These are phyloP conservation scores for Apteryx owenii DNA, from an alignment of 2,113 vertebrate genomes.

Conservation along the genomic window DNA sequence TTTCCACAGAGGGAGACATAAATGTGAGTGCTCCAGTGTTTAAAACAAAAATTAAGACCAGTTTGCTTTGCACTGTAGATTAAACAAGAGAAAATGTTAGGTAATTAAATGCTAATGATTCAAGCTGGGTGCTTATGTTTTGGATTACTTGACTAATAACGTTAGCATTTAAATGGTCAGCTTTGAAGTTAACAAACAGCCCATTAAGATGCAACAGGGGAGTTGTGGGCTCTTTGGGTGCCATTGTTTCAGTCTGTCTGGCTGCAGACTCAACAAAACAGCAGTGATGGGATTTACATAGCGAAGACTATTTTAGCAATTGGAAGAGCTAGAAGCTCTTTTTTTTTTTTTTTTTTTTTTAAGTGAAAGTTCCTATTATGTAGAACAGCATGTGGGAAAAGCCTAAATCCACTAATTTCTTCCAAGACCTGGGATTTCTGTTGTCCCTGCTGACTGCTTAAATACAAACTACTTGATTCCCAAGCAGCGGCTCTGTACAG, in stretches of 20 bases:
- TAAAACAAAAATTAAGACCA: slow-evolving; percentile 29
- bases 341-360: not conserved
- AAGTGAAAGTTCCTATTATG: slow-evolving; percentile 61
- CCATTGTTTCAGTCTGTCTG: slow-evolving; percentile 70
- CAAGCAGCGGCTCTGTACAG: slow-evolving; percentile 46
- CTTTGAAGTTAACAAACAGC: slow-evolving; percentile 75
- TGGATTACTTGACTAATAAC: slow-evolving; percentile 66
- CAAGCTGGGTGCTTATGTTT: slow-evolving; percentile 70
- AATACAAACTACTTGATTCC: slow-evolving; percentile 67
- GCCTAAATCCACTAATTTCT: slow-evolving; percentile 66
- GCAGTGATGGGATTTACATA: slow-evolving; percentile 70
- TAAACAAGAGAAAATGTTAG: slow-evolving; percentile 62
- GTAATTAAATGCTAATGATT: slow-evolving; percentile 71
- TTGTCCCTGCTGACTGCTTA: slow-evolving; percentile 59
- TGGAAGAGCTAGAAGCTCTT: slow-evolving; percentile 35
- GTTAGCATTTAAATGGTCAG: slow-evolving; percentile 76
- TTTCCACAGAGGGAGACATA: not conserved
- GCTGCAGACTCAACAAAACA: slow-evolving; percentile 61
- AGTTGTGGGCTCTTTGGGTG: slow-evolving; percentile 63
- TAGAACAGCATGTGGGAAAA: slow-evolving; percentile 71
- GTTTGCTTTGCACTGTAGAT: slow-evolving; percentile 45
- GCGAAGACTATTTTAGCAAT: slow-evolving; percentile 54
- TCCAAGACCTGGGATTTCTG: slow-evolving; percentile 48
- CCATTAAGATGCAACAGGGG: slow-evolving; percentile 72
- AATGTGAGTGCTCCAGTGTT: not conserved